Conservation (phyloP, 2,888 invertebrate genomes). For the Temnothorax ravouxi region DNA sequence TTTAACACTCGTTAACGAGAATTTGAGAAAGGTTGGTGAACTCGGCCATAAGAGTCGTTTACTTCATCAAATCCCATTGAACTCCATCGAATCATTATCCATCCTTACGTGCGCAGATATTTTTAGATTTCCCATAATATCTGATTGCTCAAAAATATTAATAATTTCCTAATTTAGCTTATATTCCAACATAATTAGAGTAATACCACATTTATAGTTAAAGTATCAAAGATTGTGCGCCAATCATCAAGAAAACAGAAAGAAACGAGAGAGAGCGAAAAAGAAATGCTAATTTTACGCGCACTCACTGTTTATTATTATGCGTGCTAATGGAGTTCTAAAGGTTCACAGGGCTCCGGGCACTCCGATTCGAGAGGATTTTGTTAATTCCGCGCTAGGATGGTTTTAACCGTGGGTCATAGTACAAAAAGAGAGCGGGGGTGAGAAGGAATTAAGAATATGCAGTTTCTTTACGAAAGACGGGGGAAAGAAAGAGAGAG, state of each 20-base stretch:
- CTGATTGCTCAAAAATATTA: neutral
- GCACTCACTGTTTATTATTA: constrained; percentile 72
- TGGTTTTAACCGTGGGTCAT: constrained; percentile 69
- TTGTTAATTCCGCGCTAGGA: constrained; percentile 67
- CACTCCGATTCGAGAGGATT: constrained; percentile 72
- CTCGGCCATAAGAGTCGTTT: neutral
- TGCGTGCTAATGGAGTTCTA: constrained; percentile 72
- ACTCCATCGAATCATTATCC: constrained; percentile 15
- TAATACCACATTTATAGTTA: neutral
- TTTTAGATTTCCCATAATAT: neutral
- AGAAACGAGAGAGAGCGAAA: neutral
- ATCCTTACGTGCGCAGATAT: neutral
- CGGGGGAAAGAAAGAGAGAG: neutral
- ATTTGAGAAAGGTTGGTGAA: constrained; percentile 28
- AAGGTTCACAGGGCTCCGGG: constrained; percentile 58
- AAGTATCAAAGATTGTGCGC: neutral
- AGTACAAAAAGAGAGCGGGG: constrained; percentile 44
- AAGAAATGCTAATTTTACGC: constrained; percentile 63
- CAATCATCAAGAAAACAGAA: neutral
- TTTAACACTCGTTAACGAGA: constrained; percentile 40
- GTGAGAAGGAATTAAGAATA: constrained; percentile 23
- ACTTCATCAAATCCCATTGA: constrained; percentile 13
- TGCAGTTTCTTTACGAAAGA: constrained; percentile 10
- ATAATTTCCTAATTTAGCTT: neutral
- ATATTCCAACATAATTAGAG: neutral